Conservation (phyloP, 1,140 invertebrate species). For the Thaumetopoea pityocampa region DNA sequence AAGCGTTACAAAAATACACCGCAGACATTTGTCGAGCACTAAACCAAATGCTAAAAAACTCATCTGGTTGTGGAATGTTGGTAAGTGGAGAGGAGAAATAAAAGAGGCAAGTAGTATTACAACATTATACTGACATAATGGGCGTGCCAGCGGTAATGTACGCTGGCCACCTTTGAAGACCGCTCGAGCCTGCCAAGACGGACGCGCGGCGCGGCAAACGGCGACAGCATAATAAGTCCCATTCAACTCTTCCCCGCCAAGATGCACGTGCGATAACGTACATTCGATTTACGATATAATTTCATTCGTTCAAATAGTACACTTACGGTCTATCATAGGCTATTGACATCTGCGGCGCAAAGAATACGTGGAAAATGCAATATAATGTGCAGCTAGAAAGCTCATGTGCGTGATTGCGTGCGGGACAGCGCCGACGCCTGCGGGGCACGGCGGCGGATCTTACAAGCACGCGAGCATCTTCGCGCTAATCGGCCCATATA, state of each 20-base stretch:
- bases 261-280: constrained; percentile 59
- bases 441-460: constrained; percentile 37
- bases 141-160: constrained; percentile 33
- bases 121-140: constrained; percentile 36
- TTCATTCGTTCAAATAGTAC: constrained; percentile 11
- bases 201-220: constrained; percentile 40
- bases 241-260: constrained; percentile 24
- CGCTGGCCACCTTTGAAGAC: constrained; percentile 45
- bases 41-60: no score
- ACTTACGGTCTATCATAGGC: not conserved
- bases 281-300: constrained; percentile 26
- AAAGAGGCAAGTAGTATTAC: constrained; percentile 5
- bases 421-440: constrained; percentile 19
- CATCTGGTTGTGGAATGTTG: not conserved
- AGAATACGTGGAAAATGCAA: constrained; percentile 8
- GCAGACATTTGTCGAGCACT: no score
- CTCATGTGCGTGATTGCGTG: constrained; percentile 33
- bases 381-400: constrained; percentile 21
- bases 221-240: constrained; percentile 47
- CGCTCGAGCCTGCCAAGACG: constrained; percentile 25
- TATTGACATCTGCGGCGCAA: not conserved
- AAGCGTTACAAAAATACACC: no score
- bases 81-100: not conserved
- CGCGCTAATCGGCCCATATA: constrained; percentile 53
- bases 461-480: constrained; percentile 50